Evolutionary conservation across 2,113 vertebrate genomes (phyloP).

Genomic region (Ceratotherium simum): DNA sequence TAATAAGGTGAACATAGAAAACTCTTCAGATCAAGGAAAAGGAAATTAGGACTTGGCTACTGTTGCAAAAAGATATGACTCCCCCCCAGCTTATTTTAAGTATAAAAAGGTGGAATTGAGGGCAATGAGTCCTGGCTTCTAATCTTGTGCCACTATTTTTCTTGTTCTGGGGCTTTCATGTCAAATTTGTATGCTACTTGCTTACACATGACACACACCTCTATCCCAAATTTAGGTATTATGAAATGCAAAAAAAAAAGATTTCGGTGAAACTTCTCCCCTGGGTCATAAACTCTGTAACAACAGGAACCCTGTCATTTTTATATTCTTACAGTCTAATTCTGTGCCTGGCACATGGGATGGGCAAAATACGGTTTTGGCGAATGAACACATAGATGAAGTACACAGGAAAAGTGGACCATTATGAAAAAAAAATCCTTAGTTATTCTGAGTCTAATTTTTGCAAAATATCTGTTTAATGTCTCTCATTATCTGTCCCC

Average conservation of each 20-base stretch:
- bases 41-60: constrained; percentile 19
- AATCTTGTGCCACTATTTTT: neutral
- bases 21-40: neutral
- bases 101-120: neutral
- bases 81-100: neutral
- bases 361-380: constrained; percentile 2
- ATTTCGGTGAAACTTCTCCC: neutral
- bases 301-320: neutral
- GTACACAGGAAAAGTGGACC: neutral
- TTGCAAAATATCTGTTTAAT: constrained; percentile 13
- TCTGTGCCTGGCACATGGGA: neutral
- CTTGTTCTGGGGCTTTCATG: neutral
- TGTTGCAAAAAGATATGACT: neutral
- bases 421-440: neutral
- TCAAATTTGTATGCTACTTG: neutral
- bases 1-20: constrained; percentile 45
- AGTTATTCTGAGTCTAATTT: constrained; percentile 37
- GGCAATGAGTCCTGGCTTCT: neutral
- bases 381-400: neutral
- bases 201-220: neutral
- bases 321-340: neutral
- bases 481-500: neutral
- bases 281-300: neutral
- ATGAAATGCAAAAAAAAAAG: neutral
- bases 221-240: neutral